Percentiles rank a stretch among this genome's conserved stretches.
phyloP scores from a whole-genome alignment of 2,888 invertebrate species.

The Thera obeliscata region DNA sequence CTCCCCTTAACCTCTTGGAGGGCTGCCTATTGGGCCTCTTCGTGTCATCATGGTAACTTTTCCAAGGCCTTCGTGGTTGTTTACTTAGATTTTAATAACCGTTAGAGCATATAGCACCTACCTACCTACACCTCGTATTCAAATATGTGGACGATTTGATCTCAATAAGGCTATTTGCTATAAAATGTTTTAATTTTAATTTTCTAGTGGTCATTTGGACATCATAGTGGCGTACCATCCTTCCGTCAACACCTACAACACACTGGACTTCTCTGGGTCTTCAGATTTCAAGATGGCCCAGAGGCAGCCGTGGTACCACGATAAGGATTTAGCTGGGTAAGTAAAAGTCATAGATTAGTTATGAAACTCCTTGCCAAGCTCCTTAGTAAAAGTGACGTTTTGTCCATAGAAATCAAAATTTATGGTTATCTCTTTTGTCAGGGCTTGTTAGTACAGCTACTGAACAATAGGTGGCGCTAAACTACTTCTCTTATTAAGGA shows the following conservation, averaged over 20 bases:
- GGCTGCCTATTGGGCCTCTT: no score
- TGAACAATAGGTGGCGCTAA: not conserved
- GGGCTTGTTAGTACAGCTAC: not conserved
- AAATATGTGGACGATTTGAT: no score
- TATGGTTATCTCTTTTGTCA: no score
- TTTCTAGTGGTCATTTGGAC: constrained; percentile 84
- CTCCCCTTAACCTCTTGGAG: no score
- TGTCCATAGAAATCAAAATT: no score
- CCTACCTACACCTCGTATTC: not conserved
- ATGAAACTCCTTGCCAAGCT: no score
- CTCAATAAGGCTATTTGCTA: not conserved
- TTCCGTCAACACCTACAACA: constrained; percentile 81
- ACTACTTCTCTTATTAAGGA: not conserved
- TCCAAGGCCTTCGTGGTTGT: no score
- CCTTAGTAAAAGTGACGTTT: no score
- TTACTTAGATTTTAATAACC: no score
- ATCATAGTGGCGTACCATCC: constrained; percentile 87
- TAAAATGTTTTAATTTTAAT: not conserved
- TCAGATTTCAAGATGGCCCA: constrained; percentile 73
- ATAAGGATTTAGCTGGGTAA: constrained; percentile 81
- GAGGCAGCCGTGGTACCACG: constrained; percentile 73
- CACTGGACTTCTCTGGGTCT: constrained; percentile 70
- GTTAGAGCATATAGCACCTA: no score
- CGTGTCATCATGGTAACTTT: no score
- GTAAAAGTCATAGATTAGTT: constrained; percentile 18